These are phyloP conservation scores for Alectoris magna DNA, from an alignment of 2,797 vertebrate species.

Conservation along the genomic window DNA sequence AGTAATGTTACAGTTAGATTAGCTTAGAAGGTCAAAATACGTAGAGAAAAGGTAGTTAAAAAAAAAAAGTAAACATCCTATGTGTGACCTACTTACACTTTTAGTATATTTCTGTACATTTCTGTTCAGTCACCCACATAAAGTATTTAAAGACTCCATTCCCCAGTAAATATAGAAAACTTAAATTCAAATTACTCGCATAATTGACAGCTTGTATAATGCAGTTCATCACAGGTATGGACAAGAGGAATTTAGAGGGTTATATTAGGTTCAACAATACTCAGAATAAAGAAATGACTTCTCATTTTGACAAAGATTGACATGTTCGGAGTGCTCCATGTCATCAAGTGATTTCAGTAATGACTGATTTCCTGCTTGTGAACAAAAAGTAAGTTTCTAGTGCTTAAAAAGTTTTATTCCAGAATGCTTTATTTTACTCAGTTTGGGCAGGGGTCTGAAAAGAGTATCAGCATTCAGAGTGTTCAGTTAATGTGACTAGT, in stretches of 20 bases:
- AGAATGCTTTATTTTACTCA: background rate
- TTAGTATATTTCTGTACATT: background rate
- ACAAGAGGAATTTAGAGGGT: background rate
- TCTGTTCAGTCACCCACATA: background rate
- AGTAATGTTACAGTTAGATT: background rate
- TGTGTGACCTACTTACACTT: background rate
- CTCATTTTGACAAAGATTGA: background rate
- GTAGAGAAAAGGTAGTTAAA: accelerated
- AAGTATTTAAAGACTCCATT: background rate
- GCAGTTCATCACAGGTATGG: background rate
- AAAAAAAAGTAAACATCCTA: too few species aligned
- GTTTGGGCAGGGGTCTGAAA: background rate
- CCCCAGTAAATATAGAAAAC: background rate
- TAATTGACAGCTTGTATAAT: background rate
- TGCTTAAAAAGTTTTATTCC: background rate
- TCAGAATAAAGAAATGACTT: background rate
- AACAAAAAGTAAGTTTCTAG: background rate
- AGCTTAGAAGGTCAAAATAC: background rate
- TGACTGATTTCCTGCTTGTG: background rate
- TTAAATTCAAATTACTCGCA: background rate
- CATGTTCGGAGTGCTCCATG: background rate
- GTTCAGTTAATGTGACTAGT: background rate
- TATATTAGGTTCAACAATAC: background rate
- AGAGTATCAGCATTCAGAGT: background rate
- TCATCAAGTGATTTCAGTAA: background rate